These are phyloP conservation scores for Rhorus exstirpatorius DNA, from an alignment of 2,888 invertebrate species.

Conservation along the genomic window DNA sequence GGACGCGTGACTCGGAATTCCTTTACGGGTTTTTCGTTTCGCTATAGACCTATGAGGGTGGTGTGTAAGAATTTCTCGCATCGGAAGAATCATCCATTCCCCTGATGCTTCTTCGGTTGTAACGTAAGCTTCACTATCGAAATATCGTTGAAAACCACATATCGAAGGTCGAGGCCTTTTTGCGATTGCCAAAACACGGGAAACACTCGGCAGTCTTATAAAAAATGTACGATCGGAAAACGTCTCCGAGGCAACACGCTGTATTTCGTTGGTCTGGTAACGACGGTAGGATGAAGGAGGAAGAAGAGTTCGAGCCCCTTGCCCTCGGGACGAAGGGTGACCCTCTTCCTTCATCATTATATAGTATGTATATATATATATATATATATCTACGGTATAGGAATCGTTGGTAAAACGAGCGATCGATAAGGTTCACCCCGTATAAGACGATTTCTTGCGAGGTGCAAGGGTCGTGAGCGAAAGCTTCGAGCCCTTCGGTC, in stretches of 20 bases:
- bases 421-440: conserved; percentile 81
- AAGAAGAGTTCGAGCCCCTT: conserved; percentile 47
- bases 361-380: conserved; percentile 7
- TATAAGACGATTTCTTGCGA: conserved; percentile 84
- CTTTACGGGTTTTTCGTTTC: conserved; percentile 68
- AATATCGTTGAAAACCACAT: conserved; percentile 56
- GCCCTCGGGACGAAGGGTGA: conserved; percentile 69
- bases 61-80: conserved; percentile 47
- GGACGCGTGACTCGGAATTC: conserved; percentile 71
- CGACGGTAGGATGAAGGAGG: conserved; percentile 25
- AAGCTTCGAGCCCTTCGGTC: conserved; percentile 62
- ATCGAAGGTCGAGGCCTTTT: conserved; percentile 48
- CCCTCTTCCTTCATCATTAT: conserved; percentile 52
- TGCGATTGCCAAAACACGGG: conserved; percentile 49
- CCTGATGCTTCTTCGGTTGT: conserved; percentile 5
- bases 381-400: conserved; percentile 48
- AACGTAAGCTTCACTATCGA: conserved; percentile 39
- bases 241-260: conserved; percentile 72
- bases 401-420: conserved; percentile 74
- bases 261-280: conserved; percentile 27
- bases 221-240: conserved; percentile 73
- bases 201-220: conserved; percentile 69
- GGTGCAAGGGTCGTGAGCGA: conserved; percentile 72
- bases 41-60: conserved; percentile 50
- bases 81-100: conserved; percentile 29